Percentiles rank a stretch among this genome's conserved stretches.
These are phyloP conservation scores for Gambusia yucatana DNA, from an alignment of 2,797 vertebrate species.

Conservation along the genomic window DNA sequence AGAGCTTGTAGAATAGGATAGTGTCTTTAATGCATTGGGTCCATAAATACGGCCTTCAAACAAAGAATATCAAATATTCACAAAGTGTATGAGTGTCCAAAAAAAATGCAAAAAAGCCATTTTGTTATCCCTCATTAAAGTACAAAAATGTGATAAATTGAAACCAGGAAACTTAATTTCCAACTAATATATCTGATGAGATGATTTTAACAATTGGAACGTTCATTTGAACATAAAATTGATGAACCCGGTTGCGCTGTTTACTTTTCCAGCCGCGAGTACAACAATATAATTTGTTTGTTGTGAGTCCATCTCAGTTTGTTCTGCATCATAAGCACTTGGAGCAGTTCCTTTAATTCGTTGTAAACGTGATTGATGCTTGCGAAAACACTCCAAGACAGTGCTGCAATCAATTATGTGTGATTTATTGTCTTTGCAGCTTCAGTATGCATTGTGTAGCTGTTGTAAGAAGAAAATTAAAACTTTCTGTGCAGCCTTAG, in stretches of 20 bases:
- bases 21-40: background rate
- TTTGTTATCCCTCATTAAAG: conserved; percentile 10
- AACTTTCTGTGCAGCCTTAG: conserved; percentile 41
- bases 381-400: conserved; percentile 68
- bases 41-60: background rate
- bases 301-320: conserved; percentile 48
- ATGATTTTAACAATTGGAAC: conserved; percentile 13
- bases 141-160: conserved; percentile 28
- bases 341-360: conserved; percentile 70
- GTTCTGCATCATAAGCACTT: conserved; percentile 62
- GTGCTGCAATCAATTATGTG: conserved; percentile 75
- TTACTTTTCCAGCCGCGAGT: conserved; percentile 41
- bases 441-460: conserved; percentile 50
- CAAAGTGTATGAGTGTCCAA: background rate
- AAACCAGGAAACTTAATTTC: conserved; percentile 5
- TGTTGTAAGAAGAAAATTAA: conserved; percentile 41
- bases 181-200: conserved; percentile 25
- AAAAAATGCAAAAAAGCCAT: conserved; percentile 18
- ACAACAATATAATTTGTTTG: conserved; percentile 48
- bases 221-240: conserved; percentile 37
- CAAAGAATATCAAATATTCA: background rate
- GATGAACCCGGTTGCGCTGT: conserved; percentile 20
- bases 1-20: background rate
- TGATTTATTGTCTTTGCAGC: conserved; percentile 75
- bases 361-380: conserved; percentile 77